Conservation (phyloP, 2,888 invertebrate genomes). For the Protula sp. region DNA sequence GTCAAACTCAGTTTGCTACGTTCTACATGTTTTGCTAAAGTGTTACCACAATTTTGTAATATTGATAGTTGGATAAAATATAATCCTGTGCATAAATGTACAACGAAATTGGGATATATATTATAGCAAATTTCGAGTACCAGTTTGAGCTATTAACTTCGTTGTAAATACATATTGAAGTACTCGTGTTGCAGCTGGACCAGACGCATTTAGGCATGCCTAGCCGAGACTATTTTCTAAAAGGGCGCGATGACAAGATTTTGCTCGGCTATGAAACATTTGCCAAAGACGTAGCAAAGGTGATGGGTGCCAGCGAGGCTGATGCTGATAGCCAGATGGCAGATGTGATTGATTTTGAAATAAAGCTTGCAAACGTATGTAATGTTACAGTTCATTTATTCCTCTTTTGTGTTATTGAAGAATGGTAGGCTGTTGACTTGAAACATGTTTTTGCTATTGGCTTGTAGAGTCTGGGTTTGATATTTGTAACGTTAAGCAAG, state of each 20-base stretch:
- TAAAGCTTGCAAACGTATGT: constrained; percentile 81
- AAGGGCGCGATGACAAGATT: constrained; percentile 32
- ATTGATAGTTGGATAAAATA: no score
- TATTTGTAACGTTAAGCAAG: no score
- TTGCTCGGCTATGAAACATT: constrained; percentile 81
- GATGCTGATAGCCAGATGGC: constrained; percentile 63
- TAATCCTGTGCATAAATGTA: no score
- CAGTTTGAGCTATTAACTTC: no score
- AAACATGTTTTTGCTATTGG: no score
- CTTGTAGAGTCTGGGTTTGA: no score
- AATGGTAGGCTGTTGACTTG: no score
- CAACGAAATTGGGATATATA: no score
- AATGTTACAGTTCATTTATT: neutral
- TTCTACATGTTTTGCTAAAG: neutral
- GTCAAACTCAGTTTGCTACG: neutral
- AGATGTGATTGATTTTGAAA: constrained; percentile 79
- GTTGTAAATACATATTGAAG: no score
- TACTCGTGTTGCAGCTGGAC: constrained; percentile 72
- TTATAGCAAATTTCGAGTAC: no score
- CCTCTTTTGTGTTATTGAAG: no score
- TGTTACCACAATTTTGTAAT: no score
- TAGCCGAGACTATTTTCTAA: constrained; percentile 55
- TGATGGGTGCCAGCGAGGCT: constrained; percentile 71
- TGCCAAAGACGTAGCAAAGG: constrained; percentile 79
- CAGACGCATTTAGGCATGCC: constrained; percentile 83